These are phyloP conservation scores for Drosophila sp. DNA, from an alignment of 1,140 invertebrate genomes.

Conservation along the genomic window DNA sequence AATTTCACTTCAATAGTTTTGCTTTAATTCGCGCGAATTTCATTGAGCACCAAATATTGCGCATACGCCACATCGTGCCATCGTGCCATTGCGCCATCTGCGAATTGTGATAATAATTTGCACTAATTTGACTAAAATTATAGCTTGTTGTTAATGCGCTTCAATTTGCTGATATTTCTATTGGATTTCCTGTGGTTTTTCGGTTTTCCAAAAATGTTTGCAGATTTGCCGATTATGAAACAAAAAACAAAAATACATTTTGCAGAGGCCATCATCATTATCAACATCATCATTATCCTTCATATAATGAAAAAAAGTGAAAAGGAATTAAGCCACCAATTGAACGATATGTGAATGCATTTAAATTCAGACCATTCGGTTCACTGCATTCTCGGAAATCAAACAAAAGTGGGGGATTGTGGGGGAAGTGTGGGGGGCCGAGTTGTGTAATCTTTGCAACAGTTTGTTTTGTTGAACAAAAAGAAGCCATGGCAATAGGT, in stretches of 20 bases:
- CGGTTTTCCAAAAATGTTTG: background rate
- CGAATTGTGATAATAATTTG: conserved; percentile 59
- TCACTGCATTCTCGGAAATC: background rate
- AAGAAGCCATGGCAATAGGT: background rate
- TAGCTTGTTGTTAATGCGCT: conserved; percentile 54
- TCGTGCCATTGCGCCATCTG: conserved; percentile 11
- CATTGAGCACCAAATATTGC: conserved; percentile 70
- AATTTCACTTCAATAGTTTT: conserved; percentile 64
- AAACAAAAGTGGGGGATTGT: background rate
- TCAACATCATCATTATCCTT: background rate
- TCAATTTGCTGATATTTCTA: conserved; percentile 53
- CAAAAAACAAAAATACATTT: conserved; percentile 30
- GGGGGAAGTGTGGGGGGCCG: background rate
- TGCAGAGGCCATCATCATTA: background rate
- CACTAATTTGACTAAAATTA: conserved; percentile 66
- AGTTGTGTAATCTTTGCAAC: background rate
- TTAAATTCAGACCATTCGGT: background rate
- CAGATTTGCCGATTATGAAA: conserved; percentile 16
- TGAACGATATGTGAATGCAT: conserved; percentile 5
- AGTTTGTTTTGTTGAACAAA: background rate
- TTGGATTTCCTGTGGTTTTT: conserved; percentile 40
- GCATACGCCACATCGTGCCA: conserved; percentile 52
- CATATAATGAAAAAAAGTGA: background rate
- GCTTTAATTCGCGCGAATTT: conserved; percentile 69
- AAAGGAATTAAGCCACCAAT: background rate